These are phyloP conservation scores for Eriosoma lanigerum DNA, from an alignment of 1,140 invertebrate genomes.

Conservation along the genomic window DNA sequence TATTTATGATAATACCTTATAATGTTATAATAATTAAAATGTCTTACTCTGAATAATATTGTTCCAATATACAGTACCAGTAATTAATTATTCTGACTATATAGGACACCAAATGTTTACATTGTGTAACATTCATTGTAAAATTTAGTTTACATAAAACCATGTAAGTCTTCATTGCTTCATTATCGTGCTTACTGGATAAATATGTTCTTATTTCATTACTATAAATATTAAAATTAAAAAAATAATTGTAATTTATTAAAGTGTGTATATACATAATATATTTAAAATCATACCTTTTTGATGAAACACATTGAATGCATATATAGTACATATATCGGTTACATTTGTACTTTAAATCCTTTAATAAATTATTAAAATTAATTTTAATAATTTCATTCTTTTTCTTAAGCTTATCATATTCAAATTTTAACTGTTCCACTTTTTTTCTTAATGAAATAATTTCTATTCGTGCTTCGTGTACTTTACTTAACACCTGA, in stretches of 20 bases:
- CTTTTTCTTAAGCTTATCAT: background rate
- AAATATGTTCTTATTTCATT: constrained; percentile 29
- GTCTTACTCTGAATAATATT: constrained; percentile 73
- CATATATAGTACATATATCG: background rate
- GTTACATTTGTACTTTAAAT: constrained; percentile 33
- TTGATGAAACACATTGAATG: background rate
- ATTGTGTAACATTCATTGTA: constrained; percentile 55
- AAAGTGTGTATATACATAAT: background rate
- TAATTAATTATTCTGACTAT: constrained; percentile 69
- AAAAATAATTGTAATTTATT: background rate
- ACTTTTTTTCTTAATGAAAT: constrained; percentile 14
- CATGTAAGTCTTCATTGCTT: constrained; percentile 7
- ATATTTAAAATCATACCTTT: background rate
- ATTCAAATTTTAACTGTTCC: background rate
- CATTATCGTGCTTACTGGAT: background rate
- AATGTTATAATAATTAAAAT: background rate
- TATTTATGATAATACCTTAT: background rate
- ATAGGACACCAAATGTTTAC: constrained; percentile 66
- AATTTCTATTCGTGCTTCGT: background rate
- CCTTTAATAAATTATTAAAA: constrained; percentile 30
- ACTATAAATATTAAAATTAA: background rate
- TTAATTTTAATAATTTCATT: background rate
- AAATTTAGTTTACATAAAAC: constrained; percentile 17
- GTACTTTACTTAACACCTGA: background rate
- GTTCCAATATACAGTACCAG: constrained; percentile 81